Base-by-base conservation (phyloP, 2,113 vertebrate genomes). In the Pangasianodon hypophthalmus region DNA sequence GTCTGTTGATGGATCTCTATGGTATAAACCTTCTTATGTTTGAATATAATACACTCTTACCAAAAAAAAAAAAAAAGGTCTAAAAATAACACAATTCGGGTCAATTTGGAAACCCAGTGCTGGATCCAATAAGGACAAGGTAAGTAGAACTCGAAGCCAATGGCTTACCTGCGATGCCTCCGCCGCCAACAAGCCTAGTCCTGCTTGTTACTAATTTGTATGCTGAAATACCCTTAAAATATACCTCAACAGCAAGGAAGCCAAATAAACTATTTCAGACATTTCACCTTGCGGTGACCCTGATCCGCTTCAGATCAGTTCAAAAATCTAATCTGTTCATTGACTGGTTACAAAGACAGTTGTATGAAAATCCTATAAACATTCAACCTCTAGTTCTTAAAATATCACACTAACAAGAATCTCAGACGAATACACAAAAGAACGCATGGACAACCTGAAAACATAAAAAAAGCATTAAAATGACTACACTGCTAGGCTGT, bases 21-120 rank as follows among this genome's bases (percentile, higher is more conserved):
- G 52, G 37, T 84, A 83, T 41, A 82, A 58, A 58, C 11, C 16
- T 60, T 41, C 29, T 37, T 58, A 58, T 60, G 19, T 6, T 58
- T 83, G 7, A 83, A 83, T 19, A 21, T 19, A 24, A 24, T 83
- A 58, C 46, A 32, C n/a, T 37, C 52, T 24, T 11, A 82, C 52
- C 32, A 19, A 82, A 37, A 37, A 37, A 37, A 37, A 37, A 37
- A 37, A 37, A 37, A 37, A 37, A 37, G n/a, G n/a, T 58, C n/a
- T 58, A 83, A 84, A 84, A 84, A 84, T 44, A 84, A 41, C 19
- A 9, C 82, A 84, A 60, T 84, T 84, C 32, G 24, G 54, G 81
- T 41, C 37, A 46, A 84, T 84, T 46, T 84, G 4, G 41, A 84
- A 62, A 62, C 21, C 24, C 9, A 29, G 37, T 2, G 6, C 56